Evolutionary conservation across 2,113 vertebrate species (phyloP), one percentile per base, ranked within the genome.

Genomic region (Periophthalmus modestus): DNA sequence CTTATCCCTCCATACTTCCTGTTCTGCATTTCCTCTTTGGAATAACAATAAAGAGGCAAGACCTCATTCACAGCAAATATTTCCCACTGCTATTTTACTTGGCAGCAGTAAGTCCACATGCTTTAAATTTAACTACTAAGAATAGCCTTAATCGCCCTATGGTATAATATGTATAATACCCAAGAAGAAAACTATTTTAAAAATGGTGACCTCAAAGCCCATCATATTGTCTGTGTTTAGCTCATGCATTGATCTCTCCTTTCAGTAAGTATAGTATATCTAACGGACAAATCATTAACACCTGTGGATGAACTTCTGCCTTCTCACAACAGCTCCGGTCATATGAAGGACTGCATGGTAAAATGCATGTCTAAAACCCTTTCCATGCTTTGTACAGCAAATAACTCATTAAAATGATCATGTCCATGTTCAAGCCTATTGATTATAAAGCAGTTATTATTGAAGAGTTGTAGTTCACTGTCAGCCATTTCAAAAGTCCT

Each of bases 401-500:
- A 28, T 50, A 47, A 11, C 39, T 10, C 7, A 7, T 23, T 14
- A 43, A 21, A 62, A 75, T 69, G 36, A 48, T 66, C 50, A 50
- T 46, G 2, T 71, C 28, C 2, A 57, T 47, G 28, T 21, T 12
- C 54, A 66, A 19, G 18, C 65, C 39, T 39, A 74, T 15, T 62
- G 23, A 5, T 24, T 48, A 36, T 52, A 36, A 57, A 57, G 1
- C 6, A 11, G n/a, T 74, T 77, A 18, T 54, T 79, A 63, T 21
- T 12, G 46, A 73, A 43, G 19, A 69, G 52, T 72, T 54, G 66
- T 47, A 83, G 69, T 71, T 75, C 15, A 69, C 62, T 72, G 48
- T 79, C 14, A 9, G 39, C 68, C 82, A 79, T 82, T 83, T 86
- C 74, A 83, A 77, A 77, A 69, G 66, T 93, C 95, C 94, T 92